Conservation (phyloP, 2,113 vertebrate species). For the Proteles cristata region DNA sequence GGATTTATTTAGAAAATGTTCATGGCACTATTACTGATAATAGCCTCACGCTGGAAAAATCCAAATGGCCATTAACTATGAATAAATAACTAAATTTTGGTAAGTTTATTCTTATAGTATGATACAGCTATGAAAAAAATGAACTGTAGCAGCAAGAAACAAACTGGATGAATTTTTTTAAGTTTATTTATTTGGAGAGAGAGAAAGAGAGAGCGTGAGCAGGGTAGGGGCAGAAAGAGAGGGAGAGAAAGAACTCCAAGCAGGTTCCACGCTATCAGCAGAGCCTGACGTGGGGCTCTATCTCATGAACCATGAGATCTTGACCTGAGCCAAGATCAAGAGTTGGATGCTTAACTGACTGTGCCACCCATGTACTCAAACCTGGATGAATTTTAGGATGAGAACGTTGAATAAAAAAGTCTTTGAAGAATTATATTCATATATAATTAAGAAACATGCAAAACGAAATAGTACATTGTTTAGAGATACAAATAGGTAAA, state of each 20-base stretch:
- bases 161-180: neutral
- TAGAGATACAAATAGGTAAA: neutral
- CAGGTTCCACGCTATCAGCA: too few species aligned
- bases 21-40: neutral
- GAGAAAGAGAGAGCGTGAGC: too few species aligned
- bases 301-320: too few species aligned
- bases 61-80: neutral
- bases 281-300: too few species aligned
- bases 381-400: neutral
- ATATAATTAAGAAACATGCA: slow-evolving; percentile 26
- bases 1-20: neutral
- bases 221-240: too few species aligned
- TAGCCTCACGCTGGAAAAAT: neutral
- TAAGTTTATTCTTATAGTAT: slow-evolving; percentile 47
- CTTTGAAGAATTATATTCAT: neutral
- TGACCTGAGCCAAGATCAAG: too few species aligned
- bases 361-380: neutral
- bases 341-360: too few species aligned
- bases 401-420: neutral
- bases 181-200: too few species aligned
- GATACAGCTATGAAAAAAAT: slow-evolving; percentile 34
- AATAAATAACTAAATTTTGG: neutral
- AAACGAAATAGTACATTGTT: neutral
- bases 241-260: too few species aligned
- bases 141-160: neutral